Percentiles rank a stretch among this genome's conserved stretches.
These are phyloP conservation scores for Ophion ventricosus DNA, from an alignment of 2,888 invertebrate species.

Conservation along the genomic window DNA sequence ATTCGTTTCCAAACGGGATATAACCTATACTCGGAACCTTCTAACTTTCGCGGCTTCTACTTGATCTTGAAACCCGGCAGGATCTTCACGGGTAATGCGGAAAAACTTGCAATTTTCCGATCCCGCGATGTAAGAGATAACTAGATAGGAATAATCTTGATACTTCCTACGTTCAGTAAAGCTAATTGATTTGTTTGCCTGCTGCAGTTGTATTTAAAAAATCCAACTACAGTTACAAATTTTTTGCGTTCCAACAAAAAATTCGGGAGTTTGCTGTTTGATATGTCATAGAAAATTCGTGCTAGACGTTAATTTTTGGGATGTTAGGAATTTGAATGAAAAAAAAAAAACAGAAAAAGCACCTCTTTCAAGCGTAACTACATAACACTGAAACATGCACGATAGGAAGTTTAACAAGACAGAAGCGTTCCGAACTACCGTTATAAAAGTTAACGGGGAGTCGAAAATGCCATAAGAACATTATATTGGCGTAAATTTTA, in stretches of 20 bases:
- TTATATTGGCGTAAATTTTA: slow-evolving; percentile 22
- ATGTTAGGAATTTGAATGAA: not conserved
- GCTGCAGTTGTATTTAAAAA: not conserved
- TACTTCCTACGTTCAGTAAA: not conserved
- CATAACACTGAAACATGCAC: slow-evolving; percentile 50
- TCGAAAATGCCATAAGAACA: not conserved
- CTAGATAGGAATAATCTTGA: not conserved
- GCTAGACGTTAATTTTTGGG: too few relatives aligned
- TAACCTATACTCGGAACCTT: too few relatives aligned
- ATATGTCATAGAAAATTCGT: not conserved
- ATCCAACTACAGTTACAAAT: not conserved
- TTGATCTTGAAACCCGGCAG: not conserved
- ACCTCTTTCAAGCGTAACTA: slow-evolving; percentile 33
- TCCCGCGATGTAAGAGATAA: not conserved
- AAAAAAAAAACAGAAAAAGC: slow-evolving; percentile 3
- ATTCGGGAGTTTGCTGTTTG: not conserved
- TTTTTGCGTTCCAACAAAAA: not conserved
- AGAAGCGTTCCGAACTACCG: not conserved
- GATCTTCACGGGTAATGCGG: not conserved
- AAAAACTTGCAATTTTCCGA: not conserved
- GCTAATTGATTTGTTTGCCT: not conserved
- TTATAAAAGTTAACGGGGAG: not conserved
- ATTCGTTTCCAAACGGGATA: not conserved
- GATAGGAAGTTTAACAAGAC: slow-evolving; percentile 3
- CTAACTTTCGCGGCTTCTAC: not conserved